Base-by-base conservation (phyloP, 1,140 invertebrate species). In the Bombus cullumanus region DNA sequence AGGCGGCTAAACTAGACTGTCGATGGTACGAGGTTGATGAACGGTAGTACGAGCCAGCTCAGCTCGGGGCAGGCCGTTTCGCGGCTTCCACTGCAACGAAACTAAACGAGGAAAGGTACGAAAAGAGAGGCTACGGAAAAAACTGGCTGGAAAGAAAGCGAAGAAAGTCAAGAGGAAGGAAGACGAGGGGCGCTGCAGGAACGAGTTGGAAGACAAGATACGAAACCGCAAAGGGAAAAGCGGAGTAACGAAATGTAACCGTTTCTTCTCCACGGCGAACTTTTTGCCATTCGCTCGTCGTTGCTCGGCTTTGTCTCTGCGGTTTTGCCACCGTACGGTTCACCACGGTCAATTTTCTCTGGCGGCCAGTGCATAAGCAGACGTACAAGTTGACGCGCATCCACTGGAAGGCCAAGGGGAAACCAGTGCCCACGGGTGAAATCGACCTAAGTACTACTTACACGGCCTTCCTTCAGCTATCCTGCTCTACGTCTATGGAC, bases 21-120 rank as follows among this genome's bases (percentile, higher is more conserved):
- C 62, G 62, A 66, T 66, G n/a, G 62, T 66, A 57, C 37, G 66
- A 88, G 86, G 78, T 89, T 88, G 86, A 82, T 86, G 86, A 89
- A 88, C 88, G 83, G 53, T 59, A 74, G 62, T 39, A 69, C 31
- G 47, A 57, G 34, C 47, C 18, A 22, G 18, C 18, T 53, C 0
- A 22, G 18, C 47, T 22, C 18, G 18, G 18, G 5, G 3, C 18
- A 22, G 5, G 18, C 47, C 47, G 47, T 53, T 53, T 22, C 47
- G 47, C 47, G 18, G 47, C 18, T 53, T 53, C 5, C 18, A 6
- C 41, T 68, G 13, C 25, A 8, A 47, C 34, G 34, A 80, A n/a
- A 28, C 39, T 22, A 12, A n/a, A 62, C 37, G 68, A 47, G 53
- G 28, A 12, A 43, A 34, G 39, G 4, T 34, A 34, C 15, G 37